Conservation (phyloP, 2,888 invertebrate species). For the Troilus luridus region DNA sequence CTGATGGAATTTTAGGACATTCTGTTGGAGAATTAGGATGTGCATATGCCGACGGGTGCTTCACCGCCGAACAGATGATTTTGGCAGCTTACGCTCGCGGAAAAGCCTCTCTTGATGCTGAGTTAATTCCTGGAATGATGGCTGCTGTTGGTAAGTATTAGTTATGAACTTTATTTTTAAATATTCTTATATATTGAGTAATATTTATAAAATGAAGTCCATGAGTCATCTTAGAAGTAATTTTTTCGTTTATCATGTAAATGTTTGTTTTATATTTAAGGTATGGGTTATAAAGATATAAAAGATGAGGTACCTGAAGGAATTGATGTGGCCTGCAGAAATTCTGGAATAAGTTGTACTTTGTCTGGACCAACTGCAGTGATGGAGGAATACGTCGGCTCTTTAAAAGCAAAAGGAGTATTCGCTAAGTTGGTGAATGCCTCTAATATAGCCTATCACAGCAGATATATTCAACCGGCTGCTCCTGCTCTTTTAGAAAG, state of each 20-base stretch:
- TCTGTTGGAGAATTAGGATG: constrained; percentile 78
- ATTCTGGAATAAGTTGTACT: constrained; percentile 82
- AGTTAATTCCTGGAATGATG: constrained; percentile 70
- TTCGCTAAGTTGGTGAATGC: constrained; percentile 67
- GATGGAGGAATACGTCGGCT: constrained; percentile 74
- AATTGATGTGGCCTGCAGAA: constrained; percentile 85
- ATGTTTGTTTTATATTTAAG: constrained; percentile 59
- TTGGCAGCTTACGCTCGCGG: constrained; percentile 76
- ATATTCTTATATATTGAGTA: not conserved
- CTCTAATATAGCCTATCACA: constrained; percentile 67
- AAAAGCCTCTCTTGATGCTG: constrained; percentile 69
- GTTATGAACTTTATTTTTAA: not conserved
- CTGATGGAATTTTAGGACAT: constrained; percentile 83
- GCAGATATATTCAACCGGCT: constrained; percentile 69
- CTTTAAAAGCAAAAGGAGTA: constrained; percentile 69
- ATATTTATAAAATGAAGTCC: not conserved
- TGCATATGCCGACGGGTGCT: constrained; percentile 77
- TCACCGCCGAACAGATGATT: constrained; percentile 75
- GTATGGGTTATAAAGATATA: constrained; percentile 66
- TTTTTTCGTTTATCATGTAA: not conserved
- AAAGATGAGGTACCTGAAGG: constrained; percentile 72
- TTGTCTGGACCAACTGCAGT: constrained; percentile 81
- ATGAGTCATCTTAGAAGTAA: not conserved
- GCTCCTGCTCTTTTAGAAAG: constrained; percentile 70
- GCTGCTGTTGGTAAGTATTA: constrained; percentile 71